Conservation (phyloP, 2,888 invertebrate species). For the Eumerus sabulonum region DNA sequence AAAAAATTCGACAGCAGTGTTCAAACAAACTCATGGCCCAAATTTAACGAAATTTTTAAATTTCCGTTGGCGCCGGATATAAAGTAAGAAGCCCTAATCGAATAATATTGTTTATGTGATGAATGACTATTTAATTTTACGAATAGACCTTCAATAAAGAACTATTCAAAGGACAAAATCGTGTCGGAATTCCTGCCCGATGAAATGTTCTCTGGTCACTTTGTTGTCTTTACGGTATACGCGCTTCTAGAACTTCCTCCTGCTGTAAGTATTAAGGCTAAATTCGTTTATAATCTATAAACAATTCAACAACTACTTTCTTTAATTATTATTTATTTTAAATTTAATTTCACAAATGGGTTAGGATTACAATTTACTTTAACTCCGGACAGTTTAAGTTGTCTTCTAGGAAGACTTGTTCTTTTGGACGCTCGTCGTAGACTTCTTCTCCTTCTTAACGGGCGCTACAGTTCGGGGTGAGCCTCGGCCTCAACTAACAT, state of each 20-base stretch:
- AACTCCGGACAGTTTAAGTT: no score
- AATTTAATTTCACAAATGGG: no score
- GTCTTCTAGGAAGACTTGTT: no score
- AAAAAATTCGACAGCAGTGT: slow-evolving; percentile 87
- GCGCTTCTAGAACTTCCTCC: slow-evolving; percentile 78
- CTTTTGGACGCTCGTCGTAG: no score
- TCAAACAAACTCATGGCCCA: slow-evolving; percentile 88
- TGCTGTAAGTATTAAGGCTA: slow-evolving; percentile 74
- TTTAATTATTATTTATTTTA: no score
- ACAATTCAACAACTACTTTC: no score
- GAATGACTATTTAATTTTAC: neutral
- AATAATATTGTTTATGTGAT: slow-evolving; percentile 2
- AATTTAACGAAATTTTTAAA: slow-evolving; percentile 88
- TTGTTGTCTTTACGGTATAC: slow-evolving; percentile 79
- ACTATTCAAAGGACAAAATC: slow-evolving; percentile 66
- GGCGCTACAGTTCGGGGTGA: no score
- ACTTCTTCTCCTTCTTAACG: no score
- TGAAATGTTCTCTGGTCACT: slow-evolving; percentile 77
- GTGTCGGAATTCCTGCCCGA: slow-evolving; percentile 73
- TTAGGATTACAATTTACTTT: no score
- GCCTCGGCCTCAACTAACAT: no score
- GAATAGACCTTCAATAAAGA: slow-evolving; percentile 72
- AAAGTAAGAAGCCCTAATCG: slow-evolving; percentile 73
- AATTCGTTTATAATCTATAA: no score
- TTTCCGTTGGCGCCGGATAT: slow-evolving; percentile 82